These are phyloP conservation scores for Yponomeuta evonymella DNA, from an alignment of 2,888 invertebrate species.

Conservation along the genomic window DNA sequence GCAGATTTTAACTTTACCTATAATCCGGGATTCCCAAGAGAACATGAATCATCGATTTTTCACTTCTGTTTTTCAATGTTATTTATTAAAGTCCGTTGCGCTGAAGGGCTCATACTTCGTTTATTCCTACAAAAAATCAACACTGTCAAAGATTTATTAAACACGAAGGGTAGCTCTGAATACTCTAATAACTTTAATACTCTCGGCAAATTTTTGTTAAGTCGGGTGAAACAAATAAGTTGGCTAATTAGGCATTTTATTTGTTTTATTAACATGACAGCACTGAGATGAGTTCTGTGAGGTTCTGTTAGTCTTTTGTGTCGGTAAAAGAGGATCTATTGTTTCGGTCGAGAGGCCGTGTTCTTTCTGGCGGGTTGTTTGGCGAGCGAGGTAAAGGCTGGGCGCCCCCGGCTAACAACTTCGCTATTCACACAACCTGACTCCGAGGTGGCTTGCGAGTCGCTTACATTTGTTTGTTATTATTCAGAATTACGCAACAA, in stretches of 20 bases:
- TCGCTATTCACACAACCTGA: conserved; percentile 13
- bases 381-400: conserved; percentile 17
- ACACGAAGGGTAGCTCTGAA: neutral
- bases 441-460: conserved; percentile 13
- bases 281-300: neutral
- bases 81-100: neutral
- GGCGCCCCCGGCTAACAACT: conserved; percentile 24
- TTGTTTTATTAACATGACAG: neutral
- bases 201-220: neutral
- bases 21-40: too few species aligned
- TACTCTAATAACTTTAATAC: neutral
- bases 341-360: conserved; percentile 28
- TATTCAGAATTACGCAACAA: conserved; percentile 60
- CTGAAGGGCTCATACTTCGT: neutral
- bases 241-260: neutral
- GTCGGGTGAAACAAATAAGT: neutral
- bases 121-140: neutral
- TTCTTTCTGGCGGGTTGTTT: conserved; percentile 25
- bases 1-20: neutral
- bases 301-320: neutral
- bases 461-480: conserved; percentile 56
- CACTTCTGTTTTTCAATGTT: neutral
- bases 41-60: neutral
- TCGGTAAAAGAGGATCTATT: conserved; percentile 20
- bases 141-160: neutral